These are phyloP conservation scores for Cyprinella venusta DNA, from an alignment of 2,797 vertebrate genomes.

Conservation along the genomic window DNA sequence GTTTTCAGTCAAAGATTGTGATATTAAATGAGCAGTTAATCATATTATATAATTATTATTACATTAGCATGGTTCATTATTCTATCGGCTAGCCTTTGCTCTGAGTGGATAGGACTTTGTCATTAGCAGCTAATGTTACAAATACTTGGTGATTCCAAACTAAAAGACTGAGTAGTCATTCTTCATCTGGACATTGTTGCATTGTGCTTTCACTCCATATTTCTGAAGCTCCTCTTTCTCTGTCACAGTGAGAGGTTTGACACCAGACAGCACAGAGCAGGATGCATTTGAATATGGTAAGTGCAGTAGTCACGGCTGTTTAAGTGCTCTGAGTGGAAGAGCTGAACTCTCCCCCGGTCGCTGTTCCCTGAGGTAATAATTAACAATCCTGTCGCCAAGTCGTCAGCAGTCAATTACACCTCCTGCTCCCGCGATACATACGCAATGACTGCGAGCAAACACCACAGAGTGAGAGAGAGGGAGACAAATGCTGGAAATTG, in stretches of 20 bases:
- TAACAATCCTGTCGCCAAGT: conserved; percentile 79
- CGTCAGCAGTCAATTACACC: conserved; percentile 84
- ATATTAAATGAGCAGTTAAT: conserved; percentile 20
- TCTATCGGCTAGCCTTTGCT: conserved; percentile 22
- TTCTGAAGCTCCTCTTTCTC: conserved; percentile 43
- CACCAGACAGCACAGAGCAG: conserved; percentile 65
- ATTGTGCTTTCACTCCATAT: conserved; percentile 40
- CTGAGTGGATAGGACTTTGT: conserved; percentile 22
- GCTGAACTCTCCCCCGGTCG: conserved; percentile 72
- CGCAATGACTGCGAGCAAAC: conserved; percentile 75
- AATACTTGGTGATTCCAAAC: conserved; percentile 40
- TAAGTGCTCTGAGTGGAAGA: conserved; percentile 70
- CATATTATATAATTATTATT: conserved; percentile 24
- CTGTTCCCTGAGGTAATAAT: conserved; percentile 81
- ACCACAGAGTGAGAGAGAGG: conserved; percentile 74
- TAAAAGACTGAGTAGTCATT: conserved; percentile 26
- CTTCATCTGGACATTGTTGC: conserved; percentile 28
- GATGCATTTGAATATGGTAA: conserved; percentile 75
- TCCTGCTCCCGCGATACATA: conserved; percentile 72
- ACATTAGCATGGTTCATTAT: conserved; percentile 40
- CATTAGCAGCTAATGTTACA: conserved; percentile 36
- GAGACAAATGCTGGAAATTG: conserved; percentile 76
- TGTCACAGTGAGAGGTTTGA: conserved; percentile 57
- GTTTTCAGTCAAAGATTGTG: conserved; percentile 11
- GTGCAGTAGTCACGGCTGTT: conserved; percentile 71